Base-by-base conservation (phyloP, 2,888 invertebrate genomes). In the Chrysolina americana region DNA sequence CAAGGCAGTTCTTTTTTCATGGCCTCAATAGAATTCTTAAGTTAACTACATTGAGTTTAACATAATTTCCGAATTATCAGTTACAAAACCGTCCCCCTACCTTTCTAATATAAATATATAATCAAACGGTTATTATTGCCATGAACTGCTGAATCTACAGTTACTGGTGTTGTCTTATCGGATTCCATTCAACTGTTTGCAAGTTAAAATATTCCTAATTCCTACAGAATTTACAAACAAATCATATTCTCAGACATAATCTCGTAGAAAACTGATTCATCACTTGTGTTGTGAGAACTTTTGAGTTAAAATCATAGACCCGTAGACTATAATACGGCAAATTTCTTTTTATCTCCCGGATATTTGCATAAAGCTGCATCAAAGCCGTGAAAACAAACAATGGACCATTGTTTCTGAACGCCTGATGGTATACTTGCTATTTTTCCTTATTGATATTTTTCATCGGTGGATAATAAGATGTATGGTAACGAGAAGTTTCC, bases 401-500 rank as follows among this genome's bases (percentile, higher is more conserved):
- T 76, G 64, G 65, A 50, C 74, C 69, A 76, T 76, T 76, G 76
- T 76, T 76, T 66, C 68, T 68, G 48, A 74, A 74, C 76, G 74
- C 74, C 71, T 68, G 70, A 71, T 74, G 71, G 74, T 69, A 69
- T 68, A 63, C 64, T 41, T n/a, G 17, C 9, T 44, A 70, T 76
- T 73, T 73, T 70, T 70, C 53, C 66, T 76, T 71, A 68, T 71
- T 71, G 41, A 64, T 68, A 70, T 73, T 70, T 76, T 73, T 73
- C n/a, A 68, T 68, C 21, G 50, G 23, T 17, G n/a, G 44, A 64
- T 74, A 74, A 71, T 74, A 47, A 71, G 50, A 71, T 44, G 56
- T 41, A 70, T 65, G 23, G 41, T 59, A 65, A 62, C 17, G 41
- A 63, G 73, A 59, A 65, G 65, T 73, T 70, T 70, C 73, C 65